Evolutionary conservation across 2,797 vertebrate species (phyloP), one percentile per base, ranked within the genome.

Genomic region (Limosa lapponica): DNA sequence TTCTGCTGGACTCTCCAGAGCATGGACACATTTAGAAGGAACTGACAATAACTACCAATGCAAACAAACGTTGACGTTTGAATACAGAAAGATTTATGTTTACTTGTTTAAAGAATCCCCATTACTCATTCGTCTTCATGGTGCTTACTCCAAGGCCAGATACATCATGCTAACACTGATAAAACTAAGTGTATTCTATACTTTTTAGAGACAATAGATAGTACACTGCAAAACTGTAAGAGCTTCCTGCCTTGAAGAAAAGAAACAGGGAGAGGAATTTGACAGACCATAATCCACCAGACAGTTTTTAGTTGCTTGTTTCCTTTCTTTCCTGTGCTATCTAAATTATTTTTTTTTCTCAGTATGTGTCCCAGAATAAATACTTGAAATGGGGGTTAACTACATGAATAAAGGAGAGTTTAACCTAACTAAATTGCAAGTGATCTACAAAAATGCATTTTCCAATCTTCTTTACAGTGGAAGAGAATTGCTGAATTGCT

Each of bases 401-500:
- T 94, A 78, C 43, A 55, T 20, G 48, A 91, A 69, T 58, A 93
- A 94, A 91, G 22, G 41, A 82, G 13, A 87, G 24, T 72, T 86
- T 78, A 61, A 69, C 93, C 52, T 90, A 86, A 84, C 44, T 92
- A 91, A 91, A 96, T 80, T 92, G 46, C n/a, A 69, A 93, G 85
- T 88, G 20, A 91, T 91, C 85, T 93, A 91, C 61, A 78, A 91
- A 95, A 92, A 70, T 55, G 20, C 67, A 19, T 93, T 92, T 92
- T 67, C 41, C 24, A 23, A 66, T 92, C 46, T 71, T 81, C 57
- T 82, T 79, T 87, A 79, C 28, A 34, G 34, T 54, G 39, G 39
- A 79, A 90, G 66, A 82, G 70, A 95, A 92, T 90, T 90, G 62
- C 52, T 90, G 70, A 95, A 92, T 90, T 90, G 62, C 52, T 90